Percentiles rank a stretch among this genome's conserved stretches.
Conservation (phyloP, 1,140 invertebrate genomes). For the Paralvinella palmiformis region DNA sequence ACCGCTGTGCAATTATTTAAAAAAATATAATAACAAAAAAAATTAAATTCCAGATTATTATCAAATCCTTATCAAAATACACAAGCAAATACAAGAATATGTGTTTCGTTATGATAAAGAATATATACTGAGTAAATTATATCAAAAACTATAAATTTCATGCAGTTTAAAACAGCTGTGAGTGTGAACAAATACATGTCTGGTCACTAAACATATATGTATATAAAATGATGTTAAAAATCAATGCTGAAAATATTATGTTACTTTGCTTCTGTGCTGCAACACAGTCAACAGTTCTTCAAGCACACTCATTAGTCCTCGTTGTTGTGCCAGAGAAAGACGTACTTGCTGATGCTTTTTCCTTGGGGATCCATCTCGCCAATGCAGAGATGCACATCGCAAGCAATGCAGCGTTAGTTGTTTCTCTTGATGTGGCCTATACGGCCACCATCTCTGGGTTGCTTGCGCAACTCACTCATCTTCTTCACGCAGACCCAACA, state of each 20-base stretch:
- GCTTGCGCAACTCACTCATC: background rate
- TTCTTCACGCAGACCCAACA: background rate
- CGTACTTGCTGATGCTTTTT: conserved; percentile 2
- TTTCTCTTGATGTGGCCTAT: conserved; percentile 5
- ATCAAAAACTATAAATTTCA: background rate
- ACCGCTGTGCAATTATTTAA: background rate
- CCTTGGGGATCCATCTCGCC: background rate
- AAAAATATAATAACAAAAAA: background rate
- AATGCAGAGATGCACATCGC: conserved; percentile 1
- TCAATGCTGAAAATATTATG: background rate
- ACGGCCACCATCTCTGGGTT: background rate
- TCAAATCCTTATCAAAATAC: conserved; percentile 1
- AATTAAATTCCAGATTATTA: background rate
- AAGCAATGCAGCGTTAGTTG: background rate
- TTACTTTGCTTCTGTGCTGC: background rate
- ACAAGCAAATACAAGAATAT: background rate
- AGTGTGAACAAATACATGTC: background rate
- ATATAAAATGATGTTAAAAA: background rate
- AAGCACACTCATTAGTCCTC: background rate
- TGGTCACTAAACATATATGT: background rate
- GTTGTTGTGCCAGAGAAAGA: background rate
- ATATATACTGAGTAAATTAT: background rate
- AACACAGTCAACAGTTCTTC: background rate
- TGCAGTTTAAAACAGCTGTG: background rate
- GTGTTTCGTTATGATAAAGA: background rate